Evolutionary conservation across 2,113 vertebrate genomes (phyloP), one percentile per base, ranked within the genome.

Genomic region (Carassius auratus): DNA sequence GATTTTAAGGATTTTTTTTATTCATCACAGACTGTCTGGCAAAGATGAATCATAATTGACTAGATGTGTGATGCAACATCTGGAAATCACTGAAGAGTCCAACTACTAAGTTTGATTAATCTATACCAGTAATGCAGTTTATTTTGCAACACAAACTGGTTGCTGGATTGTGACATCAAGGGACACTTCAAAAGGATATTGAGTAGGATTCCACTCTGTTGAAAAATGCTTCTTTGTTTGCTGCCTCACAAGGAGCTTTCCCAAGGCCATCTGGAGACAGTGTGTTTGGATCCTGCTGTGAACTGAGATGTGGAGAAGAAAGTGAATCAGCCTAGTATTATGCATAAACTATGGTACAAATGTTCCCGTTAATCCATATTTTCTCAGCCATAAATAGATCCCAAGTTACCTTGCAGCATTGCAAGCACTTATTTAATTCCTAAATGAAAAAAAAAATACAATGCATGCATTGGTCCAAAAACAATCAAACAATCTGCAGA

Each of bases 201-300:
- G 97, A 96, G 92, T 97, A 99, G 0, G 97, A 96, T 84, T 98
- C 96, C 79, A 99, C 97, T 90, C 98, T 93, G 88, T 91, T 95
- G 90, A 97, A 98, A 87, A 97, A 99, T 4, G 96, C 96, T 73
- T 98, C 97, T 93, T 96, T 97, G 93, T 97, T 98, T 21, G 95
- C 94, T 2, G 96, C 95, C 52, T 99, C 97, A 86, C 95, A 91
- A 14, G 95, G 91, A 52, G 90, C 83, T 86, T 91, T 86, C 83
- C 23, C 74, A 84, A 87, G 86, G 76, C 87, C 90, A 80, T 90
- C 90, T 52, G 89, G 87, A 71, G 92, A 91, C 50, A 87, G 23
- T 48, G 79, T 76, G 5, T 90, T 90, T 26, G 86, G 30, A 86
- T 92, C 78, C 17, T 81, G 87, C 76, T 90, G 88, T 78, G 52